Base-by-base conservation (phyloP, 2,113 vertebrate genomes). In the Tiliqua scincoides region DNA sequence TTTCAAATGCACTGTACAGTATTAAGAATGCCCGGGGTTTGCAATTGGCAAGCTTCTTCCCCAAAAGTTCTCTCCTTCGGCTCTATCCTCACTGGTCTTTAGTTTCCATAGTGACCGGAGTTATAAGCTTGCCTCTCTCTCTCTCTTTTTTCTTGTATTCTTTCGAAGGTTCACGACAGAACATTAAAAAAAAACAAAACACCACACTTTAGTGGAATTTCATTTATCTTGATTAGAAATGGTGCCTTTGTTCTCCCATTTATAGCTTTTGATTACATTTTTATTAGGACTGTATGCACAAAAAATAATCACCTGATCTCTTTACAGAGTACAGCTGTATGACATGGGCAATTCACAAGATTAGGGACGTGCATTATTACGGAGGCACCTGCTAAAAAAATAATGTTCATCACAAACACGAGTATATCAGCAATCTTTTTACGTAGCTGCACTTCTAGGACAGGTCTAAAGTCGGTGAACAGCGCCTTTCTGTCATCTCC, bases 91-190 rank as follows among this genome's bases (percentile, higher is more conserved):
- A 54, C 48, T n/a, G 30, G 74, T 54, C 48, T 70, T 63, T 85
- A 18, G 84, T 85, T 78, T 85, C 84, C 63, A 85, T 85, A 70
- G 84, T 79, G 75, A 85, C 84, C 63, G 79, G 35, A 71, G 35
- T 71, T 85, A 79, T 52, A 65, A 79, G 84, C 35, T 77, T 48
- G 17, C n/a, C 27, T 76, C 61, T 76, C 61, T 75, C 8, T 48
- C 43, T 32, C 43, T 48, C 8, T 6, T 63, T 63, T 20, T 20
- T 23, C 61, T 23, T 63, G 4, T 43, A 30, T 76, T 78, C 18
- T 30, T 43, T 79, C 17, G 25, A 78, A 54, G 63, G 30, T 40
- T 70, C 65, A 70, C 25, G 67, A 37, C n/a, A 85, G 35, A 43
- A 35, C 23, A 25, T 35, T 76, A 67, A 85, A 67, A 10, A 85